Evolutionary conservation across 1,140 invertebrate species (phyloP).

Genomic region (Vanessa atalanta): DNA sequence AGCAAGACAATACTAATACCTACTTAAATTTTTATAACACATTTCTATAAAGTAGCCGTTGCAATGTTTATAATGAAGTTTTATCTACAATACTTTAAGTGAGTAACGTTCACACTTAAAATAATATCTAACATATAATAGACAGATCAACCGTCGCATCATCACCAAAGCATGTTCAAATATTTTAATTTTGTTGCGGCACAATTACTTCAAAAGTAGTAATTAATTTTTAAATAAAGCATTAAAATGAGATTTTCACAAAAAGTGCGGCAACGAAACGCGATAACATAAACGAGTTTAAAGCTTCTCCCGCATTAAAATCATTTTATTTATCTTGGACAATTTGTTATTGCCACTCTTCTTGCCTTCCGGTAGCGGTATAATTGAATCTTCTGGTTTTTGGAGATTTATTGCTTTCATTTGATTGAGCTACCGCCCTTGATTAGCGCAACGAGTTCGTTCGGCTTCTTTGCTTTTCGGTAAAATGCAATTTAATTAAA

Average conservation of each 20-base stretch:
- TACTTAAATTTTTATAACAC: too few relatives aligned
- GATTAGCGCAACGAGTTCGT: slow-evolving; percentile 58
- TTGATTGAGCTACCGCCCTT: slow-evolving; percentile 73
- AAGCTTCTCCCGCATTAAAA: slow-evolving; percentile 68
- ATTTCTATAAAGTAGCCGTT: too few relatives aligned
- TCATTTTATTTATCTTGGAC: slow-evolving; percentile 76
- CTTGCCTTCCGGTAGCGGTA: slow-evolving; percentile 72
- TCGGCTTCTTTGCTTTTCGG: slow-evolving; percentile 51
- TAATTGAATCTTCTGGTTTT: slow-evolving; percentile 80
- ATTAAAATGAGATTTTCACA: slow-evolving; percentile 72
- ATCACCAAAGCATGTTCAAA: slow-evolving; percentile 19
- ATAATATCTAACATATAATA: slow-evolving; percentile 2
- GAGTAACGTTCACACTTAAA: background rate
- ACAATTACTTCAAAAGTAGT: slow-evolving; percentile 53
- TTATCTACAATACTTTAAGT: background rate
- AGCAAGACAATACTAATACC: too few relatives aligned
- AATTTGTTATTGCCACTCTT: slow-evolving; percentile 79
- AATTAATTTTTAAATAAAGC: slow-evolving; percentile 71
- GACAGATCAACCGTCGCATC: slow-evolving; percentile 2
- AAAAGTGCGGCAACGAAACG: slow-evolving; percentile 51
- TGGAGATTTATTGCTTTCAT: slow-evolving; percentile 65
- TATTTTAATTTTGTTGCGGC: slow-evolving; percentile 58
- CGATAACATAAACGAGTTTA: slow-evolving; percentile 65
- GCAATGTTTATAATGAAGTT: background rate
- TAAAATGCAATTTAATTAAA: slow-evolving; percentile 54